Evolutionary conservation across 2,888 invertebrate species (phyloP).

Genomic region (Cynaeus angustus): DNA sequence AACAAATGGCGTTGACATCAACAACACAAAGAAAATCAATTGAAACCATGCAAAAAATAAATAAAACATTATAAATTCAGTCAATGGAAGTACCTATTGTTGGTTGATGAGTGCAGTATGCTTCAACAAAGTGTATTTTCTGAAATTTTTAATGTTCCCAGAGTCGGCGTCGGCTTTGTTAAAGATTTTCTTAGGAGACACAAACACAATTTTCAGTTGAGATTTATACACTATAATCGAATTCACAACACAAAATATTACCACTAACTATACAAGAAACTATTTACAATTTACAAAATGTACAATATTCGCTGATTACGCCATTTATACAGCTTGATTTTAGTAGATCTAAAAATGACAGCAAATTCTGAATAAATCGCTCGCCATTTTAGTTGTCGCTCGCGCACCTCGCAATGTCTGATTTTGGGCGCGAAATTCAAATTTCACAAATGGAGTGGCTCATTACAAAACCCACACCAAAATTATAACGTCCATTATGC

Average conservation of each 20-base stretch:
- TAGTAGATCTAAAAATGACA: constrained; percentile 74
- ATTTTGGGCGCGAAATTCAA: constrained; percentile 38
- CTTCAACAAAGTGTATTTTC: constrained; percentile 71
- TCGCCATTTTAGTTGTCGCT: constrained; percentile 70
- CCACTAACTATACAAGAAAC: constrained; percentile 83
- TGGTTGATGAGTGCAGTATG: constrained; percentile 62
- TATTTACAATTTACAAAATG: constrained; percentile 83
- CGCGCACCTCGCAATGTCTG: constrained; percentile 59
- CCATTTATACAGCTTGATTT: constrained; percentile 80
- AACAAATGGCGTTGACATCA: constrained; percentile 74
- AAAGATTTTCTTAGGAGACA: constrained; percentile 76
- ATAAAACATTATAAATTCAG: constrained; percentile 39
- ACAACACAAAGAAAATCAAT: constrained; percentile 73
- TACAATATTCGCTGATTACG: constrained; percentile 78
- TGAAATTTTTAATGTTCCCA: constrained; percentile 71
- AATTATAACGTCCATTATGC: too few species aligned
- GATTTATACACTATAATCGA: constrained; percentile 74
- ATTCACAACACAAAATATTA: constrained; percentile 77
- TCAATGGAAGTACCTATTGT: constrained; percentile 65
- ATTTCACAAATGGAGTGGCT: constrained; percentile 2
- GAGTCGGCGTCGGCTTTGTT: constrained; percentile 76
- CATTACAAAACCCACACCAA: too few species aligned
- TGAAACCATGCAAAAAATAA: constrained; percentile 50
- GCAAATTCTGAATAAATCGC: constrained; percentile 67
- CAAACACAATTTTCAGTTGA: constrained; percentile 75